Base-by-base conservation (phyloP, 2,113 vertebrate species). In the Aegithalos caudatus region DNA sequence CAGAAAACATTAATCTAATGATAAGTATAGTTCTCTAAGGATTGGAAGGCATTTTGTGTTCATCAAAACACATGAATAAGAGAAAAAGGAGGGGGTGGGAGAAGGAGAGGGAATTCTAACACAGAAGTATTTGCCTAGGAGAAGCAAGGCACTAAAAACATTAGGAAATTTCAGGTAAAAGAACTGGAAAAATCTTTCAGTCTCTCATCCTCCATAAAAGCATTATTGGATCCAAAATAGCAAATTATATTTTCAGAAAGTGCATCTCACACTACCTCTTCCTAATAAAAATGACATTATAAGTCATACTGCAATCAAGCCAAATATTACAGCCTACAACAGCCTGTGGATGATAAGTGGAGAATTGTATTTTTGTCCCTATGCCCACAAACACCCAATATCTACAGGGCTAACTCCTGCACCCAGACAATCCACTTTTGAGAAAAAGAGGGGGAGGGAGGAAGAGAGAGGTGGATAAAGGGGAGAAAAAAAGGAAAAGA, bases 51-150 rank as follows among this genome's bases (percentile, higher is more conserved):
- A 88, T 78, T 96, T 91, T 74, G 15, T 84, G 72, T 93, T 96
- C 92, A 89, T 89, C 82, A 95, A 94, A 96, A 93, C 72, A 90
- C 60, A 86, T 14, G 71, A 92, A 90, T 92, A 95, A 90, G 77
- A 88, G 78, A 92, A 95, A 74, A 92, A 87, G 81, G 72, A n/a
- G 31, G 23, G 12, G 79, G 73, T 0, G 8, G 71, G 35, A 88
- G 70, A 81, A 70, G 50, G 42, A 92, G 69, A 93, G 14, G 53
- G n/a, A 97, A 90, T 54, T 76, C 64, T 88, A 83, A 86, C 62
- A 82, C 42, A 82, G 73, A 81, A 69, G 58, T 35, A 29, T 65
- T 91, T 93, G 35, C 78, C 50, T 67, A 66, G 86, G 57, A 86
- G 90, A 84, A 94, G 40, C 25, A 95, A 57, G 33, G 47, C 31